Evolutionary conservation across 2,888 invertebrate species (phyloP).

Genomic region (Alloplasta piceator): DNA sequence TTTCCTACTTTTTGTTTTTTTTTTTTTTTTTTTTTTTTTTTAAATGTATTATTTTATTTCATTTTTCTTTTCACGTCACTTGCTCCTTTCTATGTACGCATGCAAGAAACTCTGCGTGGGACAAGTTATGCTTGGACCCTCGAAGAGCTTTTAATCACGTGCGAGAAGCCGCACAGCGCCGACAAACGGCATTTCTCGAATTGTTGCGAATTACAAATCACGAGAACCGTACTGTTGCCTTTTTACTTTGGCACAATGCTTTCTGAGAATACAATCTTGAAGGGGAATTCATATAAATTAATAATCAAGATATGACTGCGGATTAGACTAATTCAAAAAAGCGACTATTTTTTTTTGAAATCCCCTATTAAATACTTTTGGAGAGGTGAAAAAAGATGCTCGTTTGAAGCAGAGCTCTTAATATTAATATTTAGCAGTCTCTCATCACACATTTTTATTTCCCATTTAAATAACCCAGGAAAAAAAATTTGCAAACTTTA

Average conservation of each 20-base stretch:
- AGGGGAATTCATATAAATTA: background rate
- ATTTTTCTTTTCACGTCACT: background rate
- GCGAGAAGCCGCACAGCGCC: constrained; percentile 10
- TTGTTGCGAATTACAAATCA: constrained; percentile 13
- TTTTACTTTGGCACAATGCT: background rate
- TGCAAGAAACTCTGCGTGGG: constrained; percentile 36
- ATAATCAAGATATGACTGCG: background rate
- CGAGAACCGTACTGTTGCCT: background rate
- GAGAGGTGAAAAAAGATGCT: too few species aligned
- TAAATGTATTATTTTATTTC: background rate
- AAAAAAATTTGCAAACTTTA: too few species aligned
- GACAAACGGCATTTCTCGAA: constrained; percentile 43
- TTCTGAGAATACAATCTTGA: background rate
- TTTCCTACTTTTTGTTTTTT: background rate
- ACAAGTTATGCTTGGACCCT: constrained; percentile 26
- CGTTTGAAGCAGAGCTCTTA: too few species aligned
- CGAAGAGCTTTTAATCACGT: background rate
- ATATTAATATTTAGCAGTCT: too few species aligned
- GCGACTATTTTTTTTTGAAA: too few species aligned
- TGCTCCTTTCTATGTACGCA: background rate
- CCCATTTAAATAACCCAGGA: too few species aligned
- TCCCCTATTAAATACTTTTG: too few species aligned
- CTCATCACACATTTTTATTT: too few species aligned
- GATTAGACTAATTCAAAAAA: too few species aligned
- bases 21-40: constrained; percentile 11